Evolutionary conservation across 2,113 vertebrate species (phyloP).

Genomic region (Suncus etruscus): DNA sequence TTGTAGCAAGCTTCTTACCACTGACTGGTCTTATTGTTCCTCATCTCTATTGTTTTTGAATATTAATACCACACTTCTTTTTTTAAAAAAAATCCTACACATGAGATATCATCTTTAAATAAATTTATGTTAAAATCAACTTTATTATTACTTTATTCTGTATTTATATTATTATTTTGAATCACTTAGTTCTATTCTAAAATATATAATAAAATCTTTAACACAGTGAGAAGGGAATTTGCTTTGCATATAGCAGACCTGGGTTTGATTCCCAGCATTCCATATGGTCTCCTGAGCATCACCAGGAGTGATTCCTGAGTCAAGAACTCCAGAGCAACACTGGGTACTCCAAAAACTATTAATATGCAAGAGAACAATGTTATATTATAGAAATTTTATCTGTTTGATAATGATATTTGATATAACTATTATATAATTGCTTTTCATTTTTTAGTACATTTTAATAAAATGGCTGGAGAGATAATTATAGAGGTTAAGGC

Average conservation of each 20-base stretch:
- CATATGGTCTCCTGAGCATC: too few relatives aligned
- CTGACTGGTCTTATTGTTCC: too few relatives aligned
- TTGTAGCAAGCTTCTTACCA: too few relatives aligned
- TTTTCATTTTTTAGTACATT: slow-evolving; percentile 50
- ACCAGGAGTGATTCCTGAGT: too few relatives aligned
- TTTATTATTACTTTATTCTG: slow-evolving; percentile 23
- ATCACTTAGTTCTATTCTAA: slow-evolving; percentile 46
- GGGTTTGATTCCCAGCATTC: too few relatives aligned
- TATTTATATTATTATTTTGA: slow-evolving; percentile 42
- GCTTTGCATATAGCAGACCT: too few relatives aligned
- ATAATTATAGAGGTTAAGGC: not conserved
- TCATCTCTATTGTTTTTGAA: too few relatives aligned
- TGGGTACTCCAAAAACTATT: too few relatives aligned
- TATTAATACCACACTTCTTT: not conserved
- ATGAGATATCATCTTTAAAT: not conserved
- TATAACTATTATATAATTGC: not conserved
- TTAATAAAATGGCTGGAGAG: slow-evolving; percentile 52
- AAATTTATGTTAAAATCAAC: slow-evolving; percentile 39
- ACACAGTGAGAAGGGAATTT: not conserved
- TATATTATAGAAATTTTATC: slow-evolving; percentile 55
- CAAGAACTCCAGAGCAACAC: too few relatives aligned
- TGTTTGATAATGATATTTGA: slow-evolving; percentile 33
- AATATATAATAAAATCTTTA: slow-evolving; percentile 48
- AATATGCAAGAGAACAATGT: too few relatives aligned
- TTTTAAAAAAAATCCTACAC: too few relatives aligned